These are phyloP conservation scores for Caranx ignobilis DNA, from an alignment of 2,113 vertebrate species.

Conservation along the genomic window DNA sequence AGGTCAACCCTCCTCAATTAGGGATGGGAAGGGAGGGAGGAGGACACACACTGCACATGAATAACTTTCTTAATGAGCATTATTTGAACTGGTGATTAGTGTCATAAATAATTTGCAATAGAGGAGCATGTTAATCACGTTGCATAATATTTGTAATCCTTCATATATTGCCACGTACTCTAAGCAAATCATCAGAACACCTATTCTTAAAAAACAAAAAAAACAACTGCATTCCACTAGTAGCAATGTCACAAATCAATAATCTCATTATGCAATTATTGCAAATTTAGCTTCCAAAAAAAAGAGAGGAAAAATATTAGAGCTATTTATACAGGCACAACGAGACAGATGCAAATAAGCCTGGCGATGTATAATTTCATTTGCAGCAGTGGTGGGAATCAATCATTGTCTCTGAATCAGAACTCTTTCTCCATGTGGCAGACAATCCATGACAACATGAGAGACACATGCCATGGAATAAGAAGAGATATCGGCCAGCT, in stretches of 20 bases:
- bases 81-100: slow-evolving; percentile 83
- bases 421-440: slow-evolving; percentile 72
- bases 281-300: slow-evolving; percentile 34
- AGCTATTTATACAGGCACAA: slow-evolving; percentile 14
- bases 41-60: slow-evolving; percentile 79
- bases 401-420: slow-evolving; percentile 67
- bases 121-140: slow-evolving; percentile 75
- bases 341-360: slow-evolving; percentile 42
- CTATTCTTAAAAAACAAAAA: slow-evolving; percentile 2
- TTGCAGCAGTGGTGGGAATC: slow-evolving; percentile 61
- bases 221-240: not conserved
- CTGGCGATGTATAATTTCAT: slow-evolving; percentile 40
- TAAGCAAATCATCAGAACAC: slow-evolving; percentile 38
- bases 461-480: slow-evolving; percentile 79
- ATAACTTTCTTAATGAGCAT: slow-evolving; percentile 85
- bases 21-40: slow-evolving; percentile 70
- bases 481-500: slow-evolving; percentile 84
- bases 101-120: slow-evolving; percentile 83
- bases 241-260: slow-evolving; percentile 40
- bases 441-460: slow-evolving; percentile 79
- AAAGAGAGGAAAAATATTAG: slow-evolving; percentile 15
- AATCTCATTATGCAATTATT: slow-evolving; percentile 47
- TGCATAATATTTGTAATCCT: slow-evolving; percentile 75
- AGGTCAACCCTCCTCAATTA: slow-evolving; percentile 86
- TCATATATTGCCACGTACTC: slow-evolving; percentile 24